Base-by-base conservation (phyloP, 1,140 invertebrate genomes). In the Cydia amplana region DNA sequence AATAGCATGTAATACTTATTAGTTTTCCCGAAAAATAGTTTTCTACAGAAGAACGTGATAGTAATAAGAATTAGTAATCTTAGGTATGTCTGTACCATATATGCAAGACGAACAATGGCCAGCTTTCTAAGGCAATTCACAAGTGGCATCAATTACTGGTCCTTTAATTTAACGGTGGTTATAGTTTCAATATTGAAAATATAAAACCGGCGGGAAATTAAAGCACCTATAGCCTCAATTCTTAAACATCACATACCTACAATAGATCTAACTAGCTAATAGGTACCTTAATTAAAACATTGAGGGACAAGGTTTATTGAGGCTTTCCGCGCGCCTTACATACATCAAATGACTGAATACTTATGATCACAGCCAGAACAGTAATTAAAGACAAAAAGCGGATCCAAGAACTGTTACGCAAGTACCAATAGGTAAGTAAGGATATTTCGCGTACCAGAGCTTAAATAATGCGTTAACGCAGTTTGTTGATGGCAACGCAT, bases 351-450 rank as follows among this genome's bases (percentile, higher is more conserved):
- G 65, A 70, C 65, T 40, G 72, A 73, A 16, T 65, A 49, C 49
- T 65, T 25, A n/a, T n/a, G 67, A 72, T 75, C 70, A 79, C 75
- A 49, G 73, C 73, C 28, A 65, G 64, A 51, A 63, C 49, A 72
- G n/a, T 32, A 43, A 74, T 64, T 65, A 46, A 76, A 75, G 60
- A 67, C 36, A 32, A 28, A 64, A 65, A 64, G 63, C 60, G 46
- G 75, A 75, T 74, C 65, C 64, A 55, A 46, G 74, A 75, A 64
- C 18, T 60, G 9, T 25, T 25, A 64, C 60, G 60, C 10, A 46
- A 40, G 36, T 40, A 40, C 9, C 63, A 1, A n/a, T n/a, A n/a
- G n/a, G n/a, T n/a, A n/a, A 64, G 12, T 20, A 64, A 64, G 36
- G 9, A 64, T n/a, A n/a, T 23, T 23, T 64, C 23, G 12, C 9